A percentile compares a stretch with the other conserved stretches of the same genome.
These are phyloP conservation scores for Dufourea novaeangliae DNA, from an alignment of 1,140 invertebrate species.

Conservation along the genomic window DNA sequence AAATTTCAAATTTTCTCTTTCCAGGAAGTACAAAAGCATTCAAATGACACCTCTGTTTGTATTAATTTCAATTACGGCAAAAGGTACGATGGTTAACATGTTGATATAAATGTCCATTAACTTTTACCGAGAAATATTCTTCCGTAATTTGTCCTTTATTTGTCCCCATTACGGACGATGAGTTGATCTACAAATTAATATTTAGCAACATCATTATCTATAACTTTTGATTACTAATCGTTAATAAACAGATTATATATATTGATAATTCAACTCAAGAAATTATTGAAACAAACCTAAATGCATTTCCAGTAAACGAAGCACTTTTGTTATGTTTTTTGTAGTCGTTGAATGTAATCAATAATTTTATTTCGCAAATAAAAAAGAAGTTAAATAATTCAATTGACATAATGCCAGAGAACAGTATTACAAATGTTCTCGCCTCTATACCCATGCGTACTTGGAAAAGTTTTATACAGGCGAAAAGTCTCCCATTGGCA, in stretches of 20 bases:
- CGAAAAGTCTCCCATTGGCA: background rate
- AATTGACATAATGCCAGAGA: background rate
- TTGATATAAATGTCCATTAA: conserved; percentile 1
- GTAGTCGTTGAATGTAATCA: background rate
- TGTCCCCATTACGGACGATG: background rate
- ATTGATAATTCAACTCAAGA: background rate
- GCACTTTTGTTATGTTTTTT: background rate
- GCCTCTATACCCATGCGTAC: background rate
- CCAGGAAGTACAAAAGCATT: conserved; percentile 30
- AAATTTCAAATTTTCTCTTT: conserved; percentile 49
- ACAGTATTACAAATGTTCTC: background rate
- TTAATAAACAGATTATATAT: background rate
- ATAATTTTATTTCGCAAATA: too few species aligned
- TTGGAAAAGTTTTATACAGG: background rate
- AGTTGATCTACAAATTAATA: background rate
- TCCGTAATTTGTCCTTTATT: background rate
- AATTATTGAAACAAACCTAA: background rate
- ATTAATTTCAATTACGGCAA: conserved; percentile 26
- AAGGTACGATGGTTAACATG: background rate
- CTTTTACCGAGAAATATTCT: conserved; percentile 1
- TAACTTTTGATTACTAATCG: background rate
- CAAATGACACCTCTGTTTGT: conserved; percentile 11
- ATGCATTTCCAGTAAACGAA: background rate
- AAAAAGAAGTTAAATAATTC: too few species aligned
- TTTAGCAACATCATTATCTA: conserved; percentile 16